Evolutionary conservation across 1,140 invertebrate genomes (phyloP), one percentile per base, ranked within the genome.

Genomic region (Agrypnia vestita): DNA sequence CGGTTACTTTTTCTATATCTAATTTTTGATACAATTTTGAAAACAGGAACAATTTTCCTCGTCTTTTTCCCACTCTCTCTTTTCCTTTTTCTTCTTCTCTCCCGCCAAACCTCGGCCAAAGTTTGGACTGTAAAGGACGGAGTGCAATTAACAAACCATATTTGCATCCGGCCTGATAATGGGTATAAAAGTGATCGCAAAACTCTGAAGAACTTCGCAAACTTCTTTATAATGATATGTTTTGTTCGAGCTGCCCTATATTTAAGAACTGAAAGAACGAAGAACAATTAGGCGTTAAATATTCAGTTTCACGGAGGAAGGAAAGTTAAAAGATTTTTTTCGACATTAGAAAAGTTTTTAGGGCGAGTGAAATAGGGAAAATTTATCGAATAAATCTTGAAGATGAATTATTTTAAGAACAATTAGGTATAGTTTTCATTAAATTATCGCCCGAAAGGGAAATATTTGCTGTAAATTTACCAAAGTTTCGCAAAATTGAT

Each of bases 91-190:
- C n/a, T n/a, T n/a, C n/a, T 15, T 55, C 53, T n/a, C 53, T n/a
- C 53, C 49, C 51, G 13, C 13, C 51, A 53, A 55, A 17, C 7
- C 55, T 6, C 55, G 55, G 55, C 55, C 25, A 21, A 59, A 59
- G 55, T 59, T 59, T 21, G 21, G 55, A 59, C 17, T 59, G 55
- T 43, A 73, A 74, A 44, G 69, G 71, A 73, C 78, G 78, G 56
- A 49, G 72, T 53, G 78, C 78, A 79, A 79, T 79, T 79, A 79
- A 79, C 69, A 79, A 79, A 74, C 78, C 72, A 59, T 73, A 79
- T 79, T 79, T 79, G 78, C 78, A 79, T 79, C 67, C 72, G 78
- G 78, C 78, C 56, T 74, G 78, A 79, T 79, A 79, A 79, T 79
- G 78, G 72, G 71, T 47, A 71, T 73, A 69, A 69, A 71, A 74